Base-by-base conservation (phyloP, 2,888 invertebrate genomes). In the Hyppa rectilinea region DNA sequence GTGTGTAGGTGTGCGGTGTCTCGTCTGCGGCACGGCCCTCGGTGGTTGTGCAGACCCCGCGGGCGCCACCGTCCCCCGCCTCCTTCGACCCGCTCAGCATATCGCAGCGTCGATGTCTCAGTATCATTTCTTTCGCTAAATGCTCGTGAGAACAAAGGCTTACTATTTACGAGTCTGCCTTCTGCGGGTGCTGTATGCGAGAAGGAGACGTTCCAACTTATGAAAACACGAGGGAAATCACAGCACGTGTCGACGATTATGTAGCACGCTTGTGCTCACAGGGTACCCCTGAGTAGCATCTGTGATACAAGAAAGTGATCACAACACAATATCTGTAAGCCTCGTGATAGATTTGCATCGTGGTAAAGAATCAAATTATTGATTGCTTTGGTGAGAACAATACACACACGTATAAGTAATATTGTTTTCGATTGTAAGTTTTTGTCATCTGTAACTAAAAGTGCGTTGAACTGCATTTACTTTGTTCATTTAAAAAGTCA, bases 161-260 rank as follows among this genome's bases (percentile, higher is more conserved):
- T 96, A 96, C 95, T 92, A 93, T 93, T 77, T 91, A 94, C 89
- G 90, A 87, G 92, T 96, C 97, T 97, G 96, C 97, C 97, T 97
- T 97, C 97, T 97, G 97, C 97, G 97, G 97, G 96, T 97, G 97
- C 97, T 97, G 97, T 97, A 97, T 96, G 96, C 96, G 97, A 97
- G 97, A 97, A 97, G 97, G 97, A 97, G 97, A 97, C 97, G 96
- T 97, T 96, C 96, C 96, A 92, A 93, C 88, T 89, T 91, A 94
- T 93, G 92, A 93, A 88, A 93, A 94, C 94, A 93, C 95, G 93
- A 92, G 92, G 90, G 87, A 88, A 91, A 92, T 92, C 93, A 91
- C 93, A 92, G 92, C 93, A 92, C 93, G 95, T 94, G 95, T 94
- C 92, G 93, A 90, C 92, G 92, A 87, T 87, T 89, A 89, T 90